Percentiles rank a stretch among this genome's conserved stretches.
Conservation (phyloP, 53 echinoderm and acorn worm species). For the Patiria pectinifera region DNA sequence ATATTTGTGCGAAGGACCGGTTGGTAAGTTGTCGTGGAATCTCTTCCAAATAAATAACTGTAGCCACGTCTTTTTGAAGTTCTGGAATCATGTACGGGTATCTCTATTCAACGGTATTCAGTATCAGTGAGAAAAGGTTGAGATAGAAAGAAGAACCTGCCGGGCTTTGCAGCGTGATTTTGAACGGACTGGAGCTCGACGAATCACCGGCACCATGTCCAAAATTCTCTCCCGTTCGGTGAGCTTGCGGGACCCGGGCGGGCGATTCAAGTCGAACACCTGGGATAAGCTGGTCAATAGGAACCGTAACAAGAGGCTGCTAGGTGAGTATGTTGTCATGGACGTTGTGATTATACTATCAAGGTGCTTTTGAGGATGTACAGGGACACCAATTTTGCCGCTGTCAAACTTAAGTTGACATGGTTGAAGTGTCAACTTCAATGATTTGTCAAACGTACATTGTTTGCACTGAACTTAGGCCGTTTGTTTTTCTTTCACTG, state of each 20-base stretch:
- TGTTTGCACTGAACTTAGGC: too few species aligned
- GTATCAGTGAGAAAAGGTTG: not conserved
- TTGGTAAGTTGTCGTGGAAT: not conserved
- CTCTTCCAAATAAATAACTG: not conserved
- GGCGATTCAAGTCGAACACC: conserved; percentile 88
- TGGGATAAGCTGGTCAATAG: conserved; percentile 88
- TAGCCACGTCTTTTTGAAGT: not conserved
- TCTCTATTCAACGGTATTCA: not conserved
- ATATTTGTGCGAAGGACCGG: too few species aligned
- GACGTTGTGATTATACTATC: not conserved
- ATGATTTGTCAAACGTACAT: too few species aligned
- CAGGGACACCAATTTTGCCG: not conserved
- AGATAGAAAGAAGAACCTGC: not conserved
- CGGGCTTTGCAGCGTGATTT: not conserved
- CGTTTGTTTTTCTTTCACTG: too few species aligned
- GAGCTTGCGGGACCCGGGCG: conserved; percentile 89
- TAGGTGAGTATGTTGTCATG: conserved; percentile 68
- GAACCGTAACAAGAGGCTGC: conserved; percentile 83
- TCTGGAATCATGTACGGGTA: not conserved
- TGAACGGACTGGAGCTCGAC: not conserved
- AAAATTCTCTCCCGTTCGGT: conserved; percentile 84
- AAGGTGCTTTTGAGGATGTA: not conserved
- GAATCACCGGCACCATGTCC: conserved; percentile 65
- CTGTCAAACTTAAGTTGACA: not conserved
- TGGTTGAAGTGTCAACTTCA: too few species aligned